Conservation (phyloP, 2,888 invertebrate genomes). For the Nysson spinosus region DNA sequence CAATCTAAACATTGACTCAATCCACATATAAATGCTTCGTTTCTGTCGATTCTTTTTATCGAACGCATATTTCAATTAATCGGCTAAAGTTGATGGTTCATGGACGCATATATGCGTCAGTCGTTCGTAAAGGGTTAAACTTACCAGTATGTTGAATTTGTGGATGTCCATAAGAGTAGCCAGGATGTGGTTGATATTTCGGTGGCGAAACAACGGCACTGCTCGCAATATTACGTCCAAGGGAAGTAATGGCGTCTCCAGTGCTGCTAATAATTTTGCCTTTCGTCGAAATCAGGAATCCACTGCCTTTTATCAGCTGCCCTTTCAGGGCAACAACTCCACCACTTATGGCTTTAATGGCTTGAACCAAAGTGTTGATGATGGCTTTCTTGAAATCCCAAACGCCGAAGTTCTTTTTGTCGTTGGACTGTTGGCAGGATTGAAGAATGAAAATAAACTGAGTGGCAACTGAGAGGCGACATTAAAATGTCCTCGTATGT, state of each 20-base stretch:
- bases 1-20: too few species aligned
- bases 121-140: not conserved
- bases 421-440: slow-evolving; percentile 47
- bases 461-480: too few species aligned
- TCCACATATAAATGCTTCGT: too few species aligned
- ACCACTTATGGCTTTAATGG: slow-evolving; percentile 92
- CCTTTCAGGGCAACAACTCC: slow-evolving; percentile 93
- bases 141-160: slow-evolving; percentile 43
- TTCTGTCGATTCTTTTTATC: too few species aligned
- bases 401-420: slow-evolving; percentile 80
- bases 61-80: too few species aligned
- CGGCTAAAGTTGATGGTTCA: too few species aligned
- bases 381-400: slow-evolving; percentile 91
- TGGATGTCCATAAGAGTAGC: slow-evolving; percentile 60
- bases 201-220: slow-evolving; percentile 84
- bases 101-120: too few species aligned
- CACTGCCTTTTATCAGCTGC: slow-evolving; percentile 91
- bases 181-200: slow-evolving; percentile 32
- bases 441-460: slow-evolving; percentile 24
- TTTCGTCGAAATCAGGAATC: slow-evolving; percentile 82
- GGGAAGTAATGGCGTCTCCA: slow-evolving; percentile 88
- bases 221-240: slow-evolving; percentile 88
- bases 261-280: slow-evolving; percentile 85
- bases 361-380: slow-evolving; percentile 89
- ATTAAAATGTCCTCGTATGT: too few species aligned